These are phyloP conservation scores for Eulithis testata DNA, from an alignment of 2,888 invertebrate species.

Conservation along the genomic window DNA sequence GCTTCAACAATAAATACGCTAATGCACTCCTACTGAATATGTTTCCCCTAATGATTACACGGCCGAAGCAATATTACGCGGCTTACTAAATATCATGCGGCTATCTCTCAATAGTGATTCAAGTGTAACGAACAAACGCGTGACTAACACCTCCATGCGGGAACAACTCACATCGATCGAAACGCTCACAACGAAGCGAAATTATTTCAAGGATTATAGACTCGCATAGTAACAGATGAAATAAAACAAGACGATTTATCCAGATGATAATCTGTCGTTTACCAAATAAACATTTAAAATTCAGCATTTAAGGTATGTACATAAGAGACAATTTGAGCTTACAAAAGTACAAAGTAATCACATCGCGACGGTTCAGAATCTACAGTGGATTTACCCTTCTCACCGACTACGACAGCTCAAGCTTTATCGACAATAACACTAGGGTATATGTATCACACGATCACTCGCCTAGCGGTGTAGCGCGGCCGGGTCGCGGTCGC, in stretches of 20 bases:
- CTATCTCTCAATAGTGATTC: slow-evolving; percentile 48
- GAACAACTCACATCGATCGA: slow-evolving; percentile 53
- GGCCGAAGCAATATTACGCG: slow-evolving; percentile 69
- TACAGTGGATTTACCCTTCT: slow-evolving; percentile 80
- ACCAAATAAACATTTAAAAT: slow-evolving; percentile 69
- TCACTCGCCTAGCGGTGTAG: slow-evolving; percentile 65
- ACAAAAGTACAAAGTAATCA: slow-evolving; percentile 83
- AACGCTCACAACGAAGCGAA: slow-evolving; percentile 55
- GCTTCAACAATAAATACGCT: slow-evolving; percentile 74
- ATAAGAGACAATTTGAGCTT: slow-evolving; percentile 81
- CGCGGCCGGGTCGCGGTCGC: slow-evolving; percentile 26
- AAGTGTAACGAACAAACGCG: slow-evolving; percentile 26
- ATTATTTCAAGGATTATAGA: slow-evolving; percentile 50
- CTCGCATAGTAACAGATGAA: slow-evolving; percentile 49
- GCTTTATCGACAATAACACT: slow-evolving; percentile 78
- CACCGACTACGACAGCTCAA: slow-evolving; percentile 80
- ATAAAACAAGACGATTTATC: slow-evolving; percentile 70
- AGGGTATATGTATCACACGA: slow-evolving; percentile 72
- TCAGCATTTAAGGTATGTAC: slow-evolving; percentile 77
- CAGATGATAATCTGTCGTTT: slow-evolving; percentile 74
- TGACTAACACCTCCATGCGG: slow-evolving; percentile 35
- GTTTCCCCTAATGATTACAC: slow-evolving; percentile 74
- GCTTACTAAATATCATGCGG: slow-evolving; percentile 57
- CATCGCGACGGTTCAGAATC: slow-evolving; percentile 79
- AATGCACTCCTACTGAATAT: slow-evolving; percentile 76